A percentile compares a stretch with the other conserved stretches of the same genome.
Evolutionary conservation across 2,888 invertebrate species (phyloP).

Genomic region (Drosophila histrio): DNA sequence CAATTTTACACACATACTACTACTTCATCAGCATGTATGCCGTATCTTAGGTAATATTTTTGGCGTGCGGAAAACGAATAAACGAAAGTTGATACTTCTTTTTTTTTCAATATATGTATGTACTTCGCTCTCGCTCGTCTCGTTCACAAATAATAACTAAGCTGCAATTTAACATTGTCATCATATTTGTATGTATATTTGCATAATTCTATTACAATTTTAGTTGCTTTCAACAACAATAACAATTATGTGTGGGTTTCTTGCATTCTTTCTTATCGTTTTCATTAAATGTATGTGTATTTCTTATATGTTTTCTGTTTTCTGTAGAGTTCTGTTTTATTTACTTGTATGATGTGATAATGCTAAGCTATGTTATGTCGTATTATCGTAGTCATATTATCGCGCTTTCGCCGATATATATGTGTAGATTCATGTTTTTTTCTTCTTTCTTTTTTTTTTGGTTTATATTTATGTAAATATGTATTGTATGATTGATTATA

Average conservation of each 20-base stretch:
- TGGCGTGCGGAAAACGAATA: constrained; percentile 38
- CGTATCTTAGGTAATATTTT: constrained; percentile 45
- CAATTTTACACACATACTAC: constrained; percentile 10
- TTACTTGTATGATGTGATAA: constrained; percentile 36
- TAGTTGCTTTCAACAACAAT: constrained; percentile 79
- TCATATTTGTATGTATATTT: constrained; percentile 75
- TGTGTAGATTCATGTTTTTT: constrained; percentile 54
- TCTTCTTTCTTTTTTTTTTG: constrained; percentile 35
- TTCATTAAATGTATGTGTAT: constrained; percentile 32
- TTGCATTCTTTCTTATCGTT: constrained; percentile 30
- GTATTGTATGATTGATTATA: constrained; percentile 63
- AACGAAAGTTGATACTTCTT: constrained; percentile 1
- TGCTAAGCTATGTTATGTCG: constrained; percentile 27
- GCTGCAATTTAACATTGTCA: constrained; percentile 75
- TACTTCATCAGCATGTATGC: constrained; percentile 2
- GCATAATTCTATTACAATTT: constrained; percentile 80
- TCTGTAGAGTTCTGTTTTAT: constrained; percentile 11
- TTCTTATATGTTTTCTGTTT: constrained; percentile 9
- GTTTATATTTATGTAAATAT: constrained; percentile 56
- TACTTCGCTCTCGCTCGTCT: constrained; percentile 11
- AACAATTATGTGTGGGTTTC: constrained; percentile 69
- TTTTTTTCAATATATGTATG: no score
- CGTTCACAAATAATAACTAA: constrained; percentile 64
- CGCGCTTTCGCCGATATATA: constrained; percentile 20
- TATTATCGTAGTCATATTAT: constrained; percentile 28